A percentile compares a stretch with the other conserved stretches of the same genome.
Conservation (phyloP, 2,797 vertebrate genomes). For the Pseudochirops cupreus region DNA sequence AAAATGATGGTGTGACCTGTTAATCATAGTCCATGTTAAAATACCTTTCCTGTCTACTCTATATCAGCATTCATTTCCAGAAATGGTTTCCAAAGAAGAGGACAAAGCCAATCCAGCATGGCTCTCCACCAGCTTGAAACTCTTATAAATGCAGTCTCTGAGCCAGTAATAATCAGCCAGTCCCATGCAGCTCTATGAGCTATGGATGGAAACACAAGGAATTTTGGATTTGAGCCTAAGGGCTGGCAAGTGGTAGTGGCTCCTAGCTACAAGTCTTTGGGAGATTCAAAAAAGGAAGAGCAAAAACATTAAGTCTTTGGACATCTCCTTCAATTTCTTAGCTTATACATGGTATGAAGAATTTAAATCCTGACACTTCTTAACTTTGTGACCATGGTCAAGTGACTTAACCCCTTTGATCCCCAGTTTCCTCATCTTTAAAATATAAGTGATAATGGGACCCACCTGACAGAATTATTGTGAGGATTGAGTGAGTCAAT, state of each 20-base stretch:
- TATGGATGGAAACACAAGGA: constrained; percentile 32
- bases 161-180: constrained; percentile 30
- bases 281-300: not conserved
- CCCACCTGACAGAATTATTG: not conserved
- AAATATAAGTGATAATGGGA: not conserved
- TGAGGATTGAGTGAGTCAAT: not conserved
- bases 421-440: not conserved
- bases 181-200: constrained; percentile 41
- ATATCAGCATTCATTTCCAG: constrained; percentile 55
- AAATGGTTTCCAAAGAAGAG: not conserved
- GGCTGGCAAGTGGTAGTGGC: constrained; percentile 50
- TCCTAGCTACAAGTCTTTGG: not conserved
- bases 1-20: constrained; percentile 45
- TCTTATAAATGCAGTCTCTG: constrained; percentile 57
- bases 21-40: constrained; percentile 38
- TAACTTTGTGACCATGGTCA: not conserved
- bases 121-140: not conserved
- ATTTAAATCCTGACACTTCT: not conserved
- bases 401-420: not conserved
- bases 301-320: not conserved
- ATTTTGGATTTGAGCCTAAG: constrained; percentile 59
- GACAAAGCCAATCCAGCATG: not conserved
- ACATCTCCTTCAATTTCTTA: constrained; percentile 17
- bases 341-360: not conserved
- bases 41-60: constrained; percentile 36